Percentiles rank a stretch among this genome's conserved stretches.
These are phyloP conservation scores for Parochlus steinenii DNA, from an alignment of 2,888 invertebrate genomes.

Conservation along the genomic window DNA sequence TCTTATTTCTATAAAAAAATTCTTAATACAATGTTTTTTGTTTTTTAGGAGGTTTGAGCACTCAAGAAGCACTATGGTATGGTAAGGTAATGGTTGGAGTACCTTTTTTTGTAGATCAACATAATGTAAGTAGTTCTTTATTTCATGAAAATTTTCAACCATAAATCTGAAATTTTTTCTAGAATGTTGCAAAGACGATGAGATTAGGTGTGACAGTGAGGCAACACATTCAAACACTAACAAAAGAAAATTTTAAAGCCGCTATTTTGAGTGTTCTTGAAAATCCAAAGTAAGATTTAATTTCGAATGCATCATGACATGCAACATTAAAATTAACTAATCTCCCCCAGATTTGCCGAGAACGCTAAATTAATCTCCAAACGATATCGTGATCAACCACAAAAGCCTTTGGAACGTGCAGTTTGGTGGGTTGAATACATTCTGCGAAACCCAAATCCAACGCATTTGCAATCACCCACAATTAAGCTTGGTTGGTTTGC, in stretches of 20 bases:
- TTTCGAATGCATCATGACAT: no score
- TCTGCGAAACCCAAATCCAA: constrained; percentile 5
- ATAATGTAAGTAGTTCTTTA: no score
- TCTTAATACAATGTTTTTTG: no score
- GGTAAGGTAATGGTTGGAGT: constrained; percentile 12
- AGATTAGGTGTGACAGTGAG: constrained; percentile 1
- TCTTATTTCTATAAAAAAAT: no score
- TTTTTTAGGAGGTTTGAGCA: constrained; percentile 10
- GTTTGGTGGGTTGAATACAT: constrained; percentile 12
- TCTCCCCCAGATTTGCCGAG: no score
- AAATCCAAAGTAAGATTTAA: no score
- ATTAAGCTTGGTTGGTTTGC: constrained; percentile 7
- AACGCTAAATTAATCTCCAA: constrained; percentile 6
- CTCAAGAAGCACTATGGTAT: constrained; percentile 12
- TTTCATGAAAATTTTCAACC: no score
- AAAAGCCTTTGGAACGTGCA: constrained; percentile 3
- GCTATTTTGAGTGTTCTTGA: constrained; percentile 4
- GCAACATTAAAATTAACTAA: no score
- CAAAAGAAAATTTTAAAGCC: constrained; percentile 3
- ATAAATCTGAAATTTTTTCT: no score
- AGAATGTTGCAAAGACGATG: background rate
- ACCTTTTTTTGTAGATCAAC: constrained; percentile 13
- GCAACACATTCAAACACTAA: constrained; percentile 1
- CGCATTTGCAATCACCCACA: constrained; percentile 1
- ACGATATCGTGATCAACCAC: constrained; percentile 6